These are phyloP conservation scores for Lasioglossum lativentre DNA, from an alignment of 2,888 invertebrate genomes.

Conservation along the genomic window DNA sequence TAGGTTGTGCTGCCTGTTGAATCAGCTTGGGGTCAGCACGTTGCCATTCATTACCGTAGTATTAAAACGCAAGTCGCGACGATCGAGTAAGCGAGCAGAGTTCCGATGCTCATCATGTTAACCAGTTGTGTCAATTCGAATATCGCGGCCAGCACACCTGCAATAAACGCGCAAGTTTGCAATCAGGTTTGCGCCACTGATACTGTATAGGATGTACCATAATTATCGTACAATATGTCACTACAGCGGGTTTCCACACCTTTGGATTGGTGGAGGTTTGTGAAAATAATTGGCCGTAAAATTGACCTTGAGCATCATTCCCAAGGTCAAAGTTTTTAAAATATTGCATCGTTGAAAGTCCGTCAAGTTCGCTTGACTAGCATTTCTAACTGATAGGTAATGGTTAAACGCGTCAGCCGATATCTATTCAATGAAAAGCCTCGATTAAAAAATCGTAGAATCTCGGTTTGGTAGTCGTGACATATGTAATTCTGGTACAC, in stretches of 20 bases:
- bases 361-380: too few species aligned
- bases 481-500: background rate
- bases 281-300: too few species aligned
- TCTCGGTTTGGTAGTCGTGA: background rate
- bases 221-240: background rate
- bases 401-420: too few species aligned
- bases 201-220: background rate
- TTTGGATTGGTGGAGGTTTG: too few species aligned
- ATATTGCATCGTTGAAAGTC: too few species aligned
- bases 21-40: background rate
- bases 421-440: too few species aligned
- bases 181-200: background rate
- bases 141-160: slow-evolving; percentile 92
- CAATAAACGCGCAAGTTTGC: slow-evolving; percentile 50
- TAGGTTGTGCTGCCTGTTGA: background rate
- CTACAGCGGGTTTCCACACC: too few species aligned
- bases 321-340: too few species aligned
- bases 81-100: slow-evolving; percentile 94
- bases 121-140: slow-evolving; percentile 94
- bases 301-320: too few species aligned
- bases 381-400: too few species aligned
- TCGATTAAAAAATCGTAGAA: background rate
- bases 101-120: slow-evolving; percentile 96
- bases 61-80: slow-evolving; percentile 95
- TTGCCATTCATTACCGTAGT: slow-evolving; percentile 87